Evolutionary conservation across 2,797 vertebrate species (phyloP).

Genomic region (Enteromius anoplus): DNA sequence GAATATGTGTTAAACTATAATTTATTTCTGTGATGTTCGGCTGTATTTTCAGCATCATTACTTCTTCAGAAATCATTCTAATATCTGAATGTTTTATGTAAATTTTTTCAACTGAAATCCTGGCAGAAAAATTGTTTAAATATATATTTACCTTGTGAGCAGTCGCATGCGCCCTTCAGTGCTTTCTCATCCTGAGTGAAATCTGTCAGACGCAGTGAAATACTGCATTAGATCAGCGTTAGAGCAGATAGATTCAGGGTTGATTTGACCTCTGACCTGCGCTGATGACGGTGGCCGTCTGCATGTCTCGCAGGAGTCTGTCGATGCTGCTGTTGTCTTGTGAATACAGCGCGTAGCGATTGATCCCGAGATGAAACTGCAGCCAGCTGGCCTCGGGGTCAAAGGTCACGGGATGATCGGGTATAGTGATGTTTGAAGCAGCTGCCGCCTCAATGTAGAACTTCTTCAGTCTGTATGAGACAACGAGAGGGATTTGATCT

Average conservation of each 20-base stretch:
- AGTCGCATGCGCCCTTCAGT: slow-evolving; percentile 91
- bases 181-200: slow-evolving; percentile 96
- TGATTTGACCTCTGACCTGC: slow-evolving; percentile 71
- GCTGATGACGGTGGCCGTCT: slow-evolving; percentile 72
- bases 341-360: slow-evolving; percentile 84
- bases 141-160: slow-evolving; percentile 71
- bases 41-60: background rate
- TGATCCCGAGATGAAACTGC: slow-evolving; percentile 92
- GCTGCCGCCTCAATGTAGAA: slow-evolving; percentile 70
- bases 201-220: slow-evolving; percentile 76
- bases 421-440: slow-evolving; percentile 70
- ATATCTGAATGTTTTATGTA: background rate
- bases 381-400: slow-evolving; percentile 85
- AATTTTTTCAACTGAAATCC: background rate
- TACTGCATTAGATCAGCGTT: background rate
- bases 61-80: background rate
- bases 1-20: background rate
- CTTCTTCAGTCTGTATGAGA: slow-evolving; percentile 72
- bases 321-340: slow-evolving; percentile 75
- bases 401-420: slow-evolving; percentile 71
- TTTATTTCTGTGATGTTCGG: background rate
- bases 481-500: background rate
- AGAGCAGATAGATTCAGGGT: background rate
- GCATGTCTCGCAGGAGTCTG: slow-evolving; percentile 83
- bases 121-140: background rate